phyloP scores from a whole-genome alignment of 2,888 invertebrate genomes.

The Linnaemya vulpina region DNA sequence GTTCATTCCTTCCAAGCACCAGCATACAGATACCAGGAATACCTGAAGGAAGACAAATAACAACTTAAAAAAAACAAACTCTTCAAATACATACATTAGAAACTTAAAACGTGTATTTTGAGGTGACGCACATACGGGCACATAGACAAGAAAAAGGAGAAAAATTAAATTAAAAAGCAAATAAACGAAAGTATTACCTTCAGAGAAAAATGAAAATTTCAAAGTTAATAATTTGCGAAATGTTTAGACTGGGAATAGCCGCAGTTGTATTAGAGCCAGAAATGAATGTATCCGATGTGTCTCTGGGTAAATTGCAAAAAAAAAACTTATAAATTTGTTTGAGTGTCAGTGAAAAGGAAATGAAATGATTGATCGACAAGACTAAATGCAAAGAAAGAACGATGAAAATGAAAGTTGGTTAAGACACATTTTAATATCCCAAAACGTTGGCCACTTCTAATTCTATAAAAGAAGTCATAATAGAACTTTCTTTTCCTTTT shows the following conservation, averaged over 20 bases:
- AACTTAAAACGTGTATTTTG: conserved; percentile 57
- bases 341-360: conserved; percentile 1
- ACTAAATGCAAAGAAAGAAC: background rate
- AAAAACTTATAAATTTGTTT: background rate
- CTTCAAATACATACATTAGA: conserved; percentile 48
- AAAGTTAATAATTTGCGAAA: conserved; percentile 51
- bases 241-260: conserved; percentile 17
- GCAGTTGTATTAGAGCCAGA: conserved; percentile 67
- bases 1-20: conserved; percentile 32
- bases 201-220: conserved; percentile 52
- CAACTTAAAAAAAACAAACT: background rate
- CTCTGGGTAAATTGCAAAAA: conserved; percentile 74
- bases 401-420: background rate
- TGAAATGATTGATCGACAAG: conserved; percentile 7
- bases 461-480: too few species aligned
- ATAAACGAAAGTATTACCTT: conserved; percentile 1
- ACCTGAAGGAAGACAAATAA: conserved; percentile 37
- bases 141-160: background rate
- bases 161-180: too few species aligned
- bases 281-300: conserved; percentile 77
- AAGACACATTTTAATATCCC: background rate
- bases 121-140: conserved; percentile 28
- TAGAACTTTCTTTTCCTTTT: too few species aligned
- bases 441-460: background rate
- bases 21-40: conserved; percentile 33